phyloP scores from a whole-genome alignment of 2,113 vertebrate species.

The Lophotis ruficrista region DNA sequence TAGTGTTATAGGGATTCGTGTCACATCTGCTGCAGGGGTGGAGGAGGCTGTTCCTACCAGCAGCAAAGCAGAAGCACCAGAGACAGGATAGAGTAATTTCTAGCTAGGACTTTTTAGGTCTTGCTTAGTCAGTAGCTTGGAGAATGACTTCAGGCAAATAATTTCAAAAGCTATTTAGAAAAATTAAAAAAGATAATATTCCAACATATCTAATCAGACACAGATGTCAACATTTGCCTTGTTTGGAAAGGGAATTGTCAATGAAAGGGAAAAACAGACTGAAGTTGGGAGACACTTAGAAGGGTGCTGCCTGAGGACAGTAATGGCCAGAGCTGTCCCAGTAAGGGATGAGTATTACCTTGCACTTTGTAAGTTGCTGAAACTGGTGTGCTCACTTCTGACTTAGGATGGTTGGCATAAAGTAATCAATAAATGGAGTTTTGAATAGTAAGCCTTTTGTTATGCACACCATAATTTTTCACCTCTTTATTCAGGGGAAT shows the following conservation, averaged over 20 bases:
- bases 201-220: background rate
- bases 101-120: background rate
- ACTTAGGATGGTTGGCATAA: background rate
- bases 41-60: background rate
- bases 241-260: background rate
- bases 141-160: background rate
- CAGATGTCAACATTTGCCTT: background rate
- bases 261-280: background rate
- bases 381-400: background rate
- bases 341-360: background rate
- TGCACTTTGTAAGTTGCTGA: background rate
- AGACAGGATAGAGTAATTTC: background rate
- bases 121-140: background rate
- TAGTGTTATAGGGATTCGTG: background rate
- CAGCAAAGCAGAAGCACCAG: background rate
- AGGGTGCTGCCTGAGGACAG: background rate
- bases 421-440: slow-evolving; percentile 19
- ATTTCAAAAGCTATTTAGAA: background rate
- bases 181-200: background rate
- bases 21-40: background rate
- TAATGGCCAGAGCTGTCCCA: background rate
- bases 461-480: background rate
- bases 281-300: background rate
- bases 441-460: slow-evolving; percentile 1
- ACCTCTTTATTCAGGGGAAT: background rate